phyloP scores from a whole-genome alignment of 1,140 invertebrate genomes.

The Drosophila ambigua region DNA sequence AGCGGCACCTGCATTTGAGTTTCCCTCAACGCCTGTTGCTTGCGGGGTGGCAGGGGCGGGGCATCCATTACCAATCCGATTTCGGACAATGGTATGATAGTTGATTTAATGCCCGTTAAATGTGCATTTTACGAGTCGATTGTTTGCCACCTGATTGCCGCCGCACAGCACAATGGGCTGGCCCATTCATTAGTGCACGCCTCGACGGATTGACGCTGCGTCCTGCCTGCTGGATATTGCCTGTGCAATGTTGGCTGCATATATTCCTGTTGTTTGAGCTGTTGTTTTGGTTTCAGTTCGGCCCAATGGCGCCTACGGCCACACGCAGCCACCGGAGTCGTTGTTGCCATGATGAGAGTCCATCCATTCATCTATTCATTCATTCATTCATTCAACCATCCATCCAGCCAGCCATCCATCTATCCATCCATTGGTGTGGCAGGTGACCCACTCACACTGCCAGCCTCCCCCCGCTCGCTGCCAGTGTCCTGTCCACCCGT shows the following conservation, averaged over 20 bases:
- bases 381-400: background rate
- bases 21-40: no score
- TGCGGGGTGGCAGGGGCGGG: no score
- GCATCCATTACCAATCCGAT: constrained; percentile 1
- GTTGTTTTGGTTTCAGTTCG: constrained; percentile 39
- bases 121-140: no score
- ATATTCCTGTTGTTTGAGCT: constrained; percentile 35
- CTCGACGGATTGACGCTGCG: constrained; percentile 2
- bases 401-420: no score
- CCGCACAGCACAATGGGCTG: no score
- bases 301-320: constrained; percentile 34
- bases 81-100: background rate
- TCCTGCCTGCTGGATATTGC: constrained; percentile 1
- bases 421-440: background rate
- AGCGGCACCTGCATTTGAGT: no score
- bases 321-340: constrained; percentile 23
- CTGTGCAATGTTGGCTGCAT: constrained; percentile 7
- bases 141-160: no score
- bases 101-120: background rate
- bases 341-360: constrained; percentile 35
- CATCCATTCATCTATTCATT: constrained; percentile 3
- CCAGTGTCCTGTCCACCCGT: constrained; percentile 24
- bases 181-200: constrained; percentile 9
- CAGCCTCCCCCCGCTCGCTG: background rate
- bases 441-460: background rate